Percentiles rank a stretch among this genome's conserved stretches.
Evolutionary conservation across 2,888 invertebrate species (phyloP).

Genomic region (Augochlorella aurata): DNA sequence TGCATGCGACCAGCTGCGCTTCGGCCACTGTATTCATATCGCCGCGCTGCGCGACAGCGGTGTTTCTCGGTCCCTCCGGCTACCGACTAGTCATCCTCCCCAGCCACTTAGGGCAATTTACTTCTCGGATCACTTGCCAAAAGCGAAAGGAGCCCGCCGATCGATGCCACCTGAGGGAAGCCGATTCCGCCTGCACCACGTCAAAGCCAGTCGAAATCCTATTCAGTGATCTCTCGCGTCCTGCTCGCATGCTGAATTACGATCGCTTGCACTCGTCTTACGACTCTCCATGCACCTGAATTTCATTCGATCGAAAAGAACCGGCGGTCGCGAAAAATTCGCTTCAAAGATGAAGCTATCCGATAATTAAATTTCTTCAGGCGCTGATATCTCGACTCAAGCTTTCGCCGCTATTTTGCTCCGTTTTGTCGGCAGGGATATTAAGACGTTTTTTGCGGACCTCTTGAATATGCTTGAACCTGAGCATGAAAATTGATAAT

Average conservation of each 20-base stretch:
- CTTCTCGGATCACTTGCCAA: slow-evolving; percentile 67
- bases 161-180: slow-evolving; percentile 36
- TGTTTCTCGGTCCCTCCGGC: slow-evolving; percentile 42
- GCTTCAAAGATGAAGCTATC: background rate
- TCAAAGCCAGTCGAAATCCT: slow-evolving; percentile 46
- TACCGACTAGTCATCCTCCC: slow-evolving; percentile 52
- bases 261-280: background rate
- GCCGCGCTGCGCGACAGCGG: slow-evolving; percentile 28
- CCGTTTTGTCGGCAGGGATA: background rate
- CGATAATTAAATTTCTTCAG: background rate
- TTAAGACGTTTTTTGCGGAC: background rate
- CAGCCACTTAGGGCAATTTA: slow-evolving; percentile 67
- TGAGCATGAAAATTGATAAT: background rate
- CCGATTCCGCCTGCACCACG: slow-evolving; percentile 34
- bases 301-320: background rate
- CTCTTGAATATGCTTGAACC: background rate
- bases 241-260: background rate
- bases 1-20: slow-evolving; percentile 12
- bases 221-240: slow-evolving; percentile 25
- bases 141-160: slow-evolving; percentile 53
- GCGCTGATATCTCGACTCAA: background rate
- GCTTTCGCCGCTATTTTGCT: background rate
- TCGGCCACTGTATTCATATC: slow-evolving; percentile 6
- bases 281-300: background rate
- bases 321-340: background rate